Evolutionary conservation across 2,113 vertebrate genomes (phyloP).

Genomic region (Terrapene triunguis): DNA sequence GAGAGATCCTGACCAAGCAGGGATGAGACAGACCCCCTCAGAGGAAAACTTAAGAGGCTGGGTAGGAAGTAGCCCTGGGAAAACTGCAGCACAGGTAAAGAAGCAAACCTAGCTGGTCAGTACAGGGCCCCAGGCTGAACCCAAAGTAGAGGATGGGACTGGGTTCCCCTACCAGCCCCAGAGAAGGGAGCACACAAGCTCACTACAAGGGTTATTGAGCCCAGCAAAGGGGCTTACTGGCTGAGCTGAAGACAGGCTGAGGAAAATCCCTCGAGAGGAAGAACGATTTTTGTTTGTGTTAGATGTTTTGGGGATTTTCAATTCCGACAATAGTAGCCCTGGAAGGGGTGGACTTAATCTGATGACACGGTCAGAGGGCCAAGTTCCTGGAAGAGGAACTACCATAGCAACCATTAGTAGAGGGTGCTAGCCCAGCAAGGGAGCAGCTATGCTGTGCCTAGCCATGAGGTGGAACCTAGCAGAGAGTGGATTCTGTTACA

Average conservation of each 20-base stretch:
- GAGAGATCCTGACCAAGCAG: background rate
- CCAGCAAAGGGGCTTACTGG: too few relatives aligned
- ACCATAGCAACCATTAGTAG: too few relatives aligned
- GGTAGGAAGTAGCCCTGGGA: background rate
- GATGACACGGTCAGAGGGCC: background rate
- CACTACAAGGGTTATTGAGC: background rate
- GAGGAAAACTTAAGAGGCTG: background rate
- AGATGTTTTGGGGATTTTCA: background rate
- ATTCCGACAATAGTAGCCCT: background rate
- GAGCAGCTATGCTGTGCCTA: background rate
- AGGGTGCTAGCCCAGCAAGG: background rate
- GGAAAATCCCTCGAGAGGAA: background rate
- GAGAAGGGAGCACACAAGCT: background rate
- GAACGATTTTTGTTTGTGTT: background rate
- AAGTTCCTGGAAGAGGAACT: background rate
- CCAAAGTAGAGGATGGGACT: background rate
- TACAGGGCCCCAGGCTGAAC: background rate
- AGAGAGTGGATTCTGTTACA: background rate
- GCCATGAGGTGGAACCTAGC: background rate
- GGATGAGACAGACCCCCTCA: background rate
- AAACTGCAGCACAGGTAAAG: background rate
- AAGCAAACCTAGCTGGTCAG: background rate
- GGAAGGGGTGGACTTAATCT: background rate
- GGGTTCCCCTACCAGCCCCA: background rate
- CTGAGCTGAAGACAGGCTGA: too few relatives aligned